Conservation (phyloP, 1,140 invertebrate genomes). For the Phthorimaea operculella region DNA sequence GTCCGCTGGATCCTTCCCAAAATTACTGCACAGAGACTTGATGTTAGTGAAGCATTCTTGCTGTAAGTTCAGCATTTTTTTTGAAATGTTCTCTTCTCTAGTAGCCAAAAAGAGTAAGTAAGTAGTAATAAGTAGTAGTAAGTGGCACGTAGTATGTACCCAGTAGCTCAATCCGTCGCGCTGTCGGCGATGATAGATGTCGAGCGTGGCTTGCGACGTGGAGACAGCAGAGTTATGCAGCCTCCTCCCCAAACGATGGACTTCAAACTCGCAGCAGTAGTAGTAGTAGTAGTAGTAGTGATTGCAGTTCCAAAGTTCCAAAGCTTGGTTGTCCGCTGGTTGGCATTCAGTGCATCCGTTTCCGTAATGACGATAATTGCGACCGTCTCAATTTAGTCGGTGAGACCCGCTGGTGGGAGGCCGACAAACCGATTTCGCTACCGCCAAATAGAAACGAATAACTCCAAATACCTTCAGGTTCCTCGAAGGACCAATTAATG, state of each 20-base stretch:
- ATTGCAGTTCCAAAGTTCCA: not conserved
- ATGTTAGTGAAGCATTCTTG: constrained; percentile 7
- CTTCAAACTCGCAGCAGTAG: not conserved
- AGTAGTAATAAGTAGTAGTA: not conserved
- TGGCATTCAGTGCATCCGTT: not conserved
- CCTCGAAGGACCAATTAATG: not conserved
- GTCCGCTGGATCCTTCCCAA: not conserved
- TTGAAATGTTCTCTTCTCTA: not conserved
- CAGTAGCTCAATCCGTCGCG: not conserved
- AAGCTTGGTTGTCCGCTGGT: not conserved
- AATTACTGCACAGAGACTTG: constrained; percentile 8
- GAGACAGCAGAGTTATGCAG: too few species aligned
- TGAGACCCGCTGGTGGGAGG: constrained; percentile 8
- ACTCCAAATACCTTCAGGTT: not conserved
- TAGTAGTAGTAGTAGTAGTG: not conserved
- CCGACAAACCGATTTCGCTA: constrained; percentile 7
- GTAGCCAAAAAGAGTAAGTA: not conserved
- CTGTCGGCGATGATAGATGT: not conserved
- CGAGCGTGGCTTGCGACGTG: not conserved
- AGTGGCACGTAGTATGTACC: not conserved
- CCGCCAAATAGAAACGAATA: not conserved
- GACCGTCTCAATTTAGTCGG: constrained; percentile 8
- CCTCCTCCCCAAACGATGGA: too few species aligned
- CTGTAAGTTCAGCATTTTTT: constrained; percentile 2
- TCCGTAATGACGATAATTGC: not conserved